These are phyloP conservation scores for Carduelis carduelis DNA, from an alignment of 2,797 vertebrate genomes.

Conservation along the genomic window DNA sequence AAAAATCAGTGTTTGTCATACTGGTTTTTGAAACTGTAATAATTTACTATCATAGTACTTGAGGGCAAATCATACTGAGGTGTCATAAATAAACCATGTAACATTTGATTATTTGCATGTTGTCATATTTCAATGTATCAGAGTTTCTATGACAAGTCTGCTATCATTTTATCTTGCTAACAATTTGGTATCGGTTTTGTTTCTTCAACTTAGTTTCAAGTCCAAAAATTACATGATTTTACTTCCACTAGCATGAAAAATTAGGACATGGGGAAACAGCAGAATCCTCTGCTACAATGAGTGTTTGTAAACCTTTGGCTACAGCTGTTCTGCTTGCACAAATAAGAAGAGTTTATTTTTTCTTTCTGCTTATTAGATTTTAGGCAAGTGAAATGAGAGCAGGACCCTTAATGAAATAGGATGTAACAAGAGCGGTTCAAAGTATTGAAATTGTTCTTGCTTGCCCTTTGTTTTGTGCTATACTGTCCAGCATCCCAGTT, in stretches of 20 bases:
- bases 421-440: background rate
- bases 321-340: background rate
- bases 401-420: background rate
- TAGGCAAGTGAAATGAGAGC: background rate
- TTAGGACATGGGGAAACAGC: background rate
- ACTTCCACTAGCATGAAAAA: background rate
- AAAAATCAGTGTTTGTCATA: background rate
- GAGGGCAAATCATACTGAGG: conserved; percentile 1
- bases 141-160: background rate
- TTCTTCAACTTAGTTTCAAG: background rate
- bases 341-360: background rate
- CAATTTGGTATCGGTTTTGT: background rate
- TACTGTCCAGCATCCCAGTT: background rate
- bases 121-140: background rate
- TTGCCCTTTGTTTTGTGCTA: background rate
- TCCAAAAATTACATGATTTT: background rate
- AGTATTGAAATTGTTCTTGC: background rate
- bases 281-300: background rate
- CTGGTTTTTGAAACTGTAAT: conserved; percentile 13
- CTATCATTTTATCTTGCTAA: background rate
- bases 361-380: background rate
- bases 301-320: background rate
- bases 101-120: background rate
- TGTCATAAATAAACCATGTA: conserved; percentile 35
- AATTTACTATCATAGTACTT: conserved; percentile 33